Evolutionary conservation across 2,113 vertebrate genomes (phyloP), one percentile per base, ranked within the genome.

Genomic region (Caretta caretta): DNA sequence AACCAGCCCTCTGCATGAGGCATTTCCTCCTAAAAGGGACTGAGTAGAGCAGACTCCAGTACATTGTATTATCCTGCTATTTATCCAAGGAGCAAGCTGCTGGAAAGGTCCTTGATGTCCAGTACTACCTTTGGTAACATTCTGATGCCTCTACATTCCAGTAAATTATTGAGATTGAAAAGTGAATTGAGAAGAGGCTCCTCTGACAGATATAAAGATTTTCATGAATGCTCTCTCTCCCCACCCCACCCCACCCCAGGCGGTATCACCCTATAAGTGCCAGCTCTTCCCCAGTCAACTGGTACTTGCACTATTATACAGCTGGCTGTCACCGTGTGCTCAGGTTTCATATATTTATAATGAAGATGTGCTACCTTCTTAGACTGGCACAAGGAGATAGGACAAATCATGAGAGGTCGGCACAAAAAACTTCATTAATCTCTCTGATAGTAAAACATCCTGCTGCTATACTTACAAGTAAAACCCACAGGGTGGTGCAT

Each of bases 91-190:
- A 27, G 25, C 75, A 78, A 78, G 42, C 93, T 92, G 72, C 88
- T 81, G 92, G 84, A 84, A 88, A 94, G 83, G 82, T 94, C 86
- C 94, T 62, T 97, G 96, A 95, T 88, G 76, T 87, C 91, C 93
- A 90, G 88, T 92, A 95, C 94, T 90, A 95, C 88, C 46, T 95
- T 90, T 89, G 46, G 82, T 91, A 93, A 80, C 10, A 0, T 89
- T 97, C 95, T 94, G 95, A 95, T 91, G 97, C 81, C 89, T 83
- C 94, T 94, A 93, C 95, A 93, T 97, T 95, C 87, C 89, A 95
- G 87, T 93, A 95, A 96, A 83, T 93, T 96, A 90, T 89, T 87
- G 93, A 94, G 93, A 95, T 93, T 96, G 96, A 97, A 95, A 97
- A 94, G 93, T 91, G 93, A 96, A 94, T 84, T 84, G 90, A 95